Conservation (phyloP, 1,140 invertebrate genomes). For the Metopolophium dirhodum region DNA sequence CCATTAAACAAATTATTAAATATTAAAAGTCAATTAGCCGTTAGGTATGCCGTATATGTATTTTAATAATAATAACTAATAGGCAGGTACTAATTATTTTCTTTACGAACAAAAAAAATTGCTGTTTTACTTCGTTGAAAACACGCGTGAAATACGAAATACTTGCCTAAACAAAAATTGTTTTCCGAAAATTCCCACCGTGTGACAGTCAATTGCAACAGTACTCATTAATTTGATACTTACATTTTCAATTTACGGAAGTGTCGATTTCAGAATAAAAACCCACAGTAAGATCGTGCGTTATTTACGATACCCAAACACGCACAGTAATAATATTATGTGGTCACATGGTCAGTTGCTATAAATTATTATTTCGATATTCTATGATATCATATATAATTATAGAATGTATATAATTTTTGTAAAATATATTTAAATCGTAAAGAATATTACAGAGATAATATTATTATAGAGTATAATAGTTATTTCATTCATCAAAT, state of each 20-base stretch:
- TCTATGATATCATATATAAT: background rate
- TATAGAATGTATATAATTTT: background rate
- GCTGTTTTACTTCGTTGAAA: background rate
- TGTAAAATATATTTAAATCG: background rate
- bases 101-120: background rate
- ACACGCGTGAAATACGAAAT: background rate
- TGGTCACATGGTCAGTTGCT: background rate
- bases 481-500: background rate
- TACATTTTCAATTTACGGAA: background rate
- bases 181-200: background rate
- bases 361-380: background rate
- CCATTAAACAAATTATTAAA: background rate
- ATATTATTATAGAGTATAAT: background rate
- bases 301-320: background rate
- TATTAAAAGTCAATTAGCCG: background rate
- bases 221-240: background rate
- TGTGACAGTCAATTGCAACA: background rate
- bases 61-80: constrained; percentile 13
- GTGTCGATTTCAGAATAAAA: background rate
- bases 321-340: background rate
- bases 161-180: background rate
- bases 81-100: constrained; percentile 7
- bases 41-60: background rate
- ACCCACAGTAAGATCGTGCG: background rate
- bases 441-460: background rate